These are phyloP conservation scores for Seira musarum DNA, from an alignment of 2,888 invertebrate species.

Conservation along the genomic window DNA sequence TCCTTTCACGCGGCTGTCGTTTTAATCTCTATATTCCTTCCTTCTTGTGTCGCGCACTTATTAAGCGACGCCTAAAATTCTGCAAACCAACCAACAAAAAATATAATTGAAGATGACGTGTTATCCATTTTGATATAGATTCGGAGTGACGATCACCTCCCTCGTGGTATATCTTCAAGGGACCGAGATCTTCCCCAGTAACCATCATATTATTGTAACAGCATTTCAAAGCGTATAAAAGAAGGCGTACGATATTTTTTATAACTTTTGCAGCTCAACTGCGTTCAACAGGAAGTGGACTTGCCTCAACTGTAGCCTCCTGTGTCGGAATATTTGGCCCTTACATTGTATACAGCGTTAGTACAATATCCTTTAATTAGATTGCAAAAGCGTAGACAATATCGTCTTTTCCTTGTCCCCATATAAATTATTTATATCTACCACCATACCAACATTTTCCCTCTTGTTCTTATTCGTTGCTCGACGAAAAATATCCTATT, in stretches of 20 bases:
- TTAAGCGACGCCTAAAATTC: neutral
- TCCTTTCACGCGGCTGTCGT: no score
- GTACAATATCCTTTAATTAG: slow-evolving; percentile 11
- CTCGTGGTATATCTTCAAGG: slow-evolving; percentile 77
- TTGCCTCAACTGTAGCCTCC: slow-evolving; percentile 77
- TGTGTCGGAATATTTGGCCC: slow-evolving; percentile 77
- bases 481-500: neutral
- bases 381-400: neutral
- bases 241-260: no score
- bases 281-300: slow-evolving; percentile 78
- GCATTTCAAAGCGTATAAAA: no score
- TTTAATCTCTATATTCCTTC: no score
- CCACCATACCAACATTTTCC: no score
- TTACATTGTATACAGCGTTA: slow-evolving; percentile 77
- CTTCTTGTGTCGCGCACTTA: neutral
- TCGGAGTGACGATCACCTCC: slow-evolving; percentile 74
- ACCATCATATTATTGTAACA: no score
- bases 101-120: neutral
- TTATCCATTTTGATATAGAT: slow-evolving; percentile 29
- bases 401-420: neutral
- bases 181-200: slow-evolving; percentile 79
- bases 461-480: neutral
- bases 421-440: neutral
- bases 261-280: no score
- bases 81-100: neutral